Evolutionary conservation across 92 coral and sea anemone genomes (phyloP), one percentile per base, ranked within the genome.

Genomic region (Zoanthus sansibaricus): DNA sequence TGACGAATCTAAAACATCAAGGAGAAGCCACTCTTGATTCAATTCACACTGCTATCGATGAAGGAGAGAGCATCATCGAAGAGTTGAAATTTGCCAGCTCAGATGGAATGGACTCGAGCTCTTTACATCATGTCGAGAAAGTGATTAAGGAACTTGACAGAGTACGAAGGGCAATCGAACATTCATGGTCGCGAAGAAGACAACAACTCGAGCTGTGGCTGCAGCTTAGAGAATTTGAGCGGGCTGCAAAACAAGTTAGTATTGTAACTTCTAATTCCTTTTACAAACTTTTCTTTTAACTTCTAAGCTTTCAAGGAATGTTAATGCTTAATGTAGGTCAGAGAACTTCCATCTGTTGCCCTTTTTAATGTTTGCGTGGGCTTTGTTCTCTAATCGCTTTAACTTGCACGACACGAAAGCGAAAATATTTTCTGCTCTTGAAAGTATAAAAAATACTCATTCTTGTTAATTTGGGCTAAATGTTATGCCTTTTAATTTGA

Each of bases 181-280:
- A 95, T 75, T 96, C 99, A 12, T 97, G 99, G 99, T 92, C 98
- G 33, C 83, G 99, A 30, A 69, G 99, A 46, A 82, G 99, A 6
- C 98, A 97, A 64, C 99, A 97, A 75, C 79, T 97, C 83, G 99
- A 97, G 82, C 78, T 95, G 62, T 97, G 99, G 99, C 87, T 95
- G 11, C 99, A 97, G 56, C 90, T 97, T 9, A 85, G 99, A 78
- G 99, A 97, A 86, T 97, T 97, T 70, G 99, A 97, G 72, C 88
- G 99, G 70, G 98, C 98, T 56, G 99, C 98, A 3, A 96, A 97
- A 75, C 94, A 95, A 96, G 99, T 97, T 77, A 44, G 76, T 58
- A 55, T 72, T 49, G 79, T 61, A 45, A 10, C 12, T 31, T 45
- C 33, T 80, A 69, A 75, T 87, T 52, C 51, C 66, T 32, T 46